Evolutionary conservation across 2,113 vertebrate species (phyloP).

Genomic region (Tetraodon nigroviridis): DNA sequence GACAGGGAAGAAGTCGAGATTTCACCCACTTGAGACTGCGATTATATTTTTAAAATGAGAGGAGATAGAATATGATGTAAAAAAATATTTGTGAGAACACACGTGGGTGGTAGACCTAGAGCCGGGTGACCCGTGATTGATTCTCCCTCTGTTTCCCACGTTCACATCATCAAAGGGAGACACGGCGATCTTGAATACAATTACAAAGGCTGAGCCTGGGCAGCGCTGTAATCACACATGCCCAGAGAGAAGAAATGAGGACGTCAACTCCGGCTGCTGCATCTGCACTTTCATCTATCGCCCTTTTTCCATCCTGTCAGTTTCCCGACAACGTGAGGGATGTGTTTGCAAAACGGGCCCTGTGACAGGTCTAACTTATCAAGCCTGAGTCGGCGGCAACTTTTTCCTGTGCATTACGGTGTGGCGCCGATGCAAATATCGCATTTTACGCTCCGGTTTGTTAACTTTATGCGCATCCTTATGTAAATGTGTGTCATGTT

Average conservation of each 20-base stretch:
- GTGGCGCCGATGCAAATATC: no score
- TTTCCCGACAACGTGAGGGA: conserved; percentile 32
- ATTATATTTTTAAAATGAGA: conserved; percentile 1
- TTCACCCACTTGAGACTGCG: neutral
- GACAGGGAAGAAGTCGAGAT: neutral
- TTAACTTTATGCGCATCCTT: no score
- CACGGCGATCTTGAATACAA: conserved; percentile 58
- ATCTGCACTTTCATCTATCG: conserved; percentile 63
- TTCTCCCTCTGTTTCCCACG: conserved; percentile 40
- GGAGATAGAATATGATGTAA: conserved; percentile 1
- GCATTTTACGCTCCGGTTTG: no score
- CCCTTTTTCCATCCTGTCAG: conserved; percentile 44
- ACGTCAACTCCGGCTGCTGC: conserved; percentile 48
- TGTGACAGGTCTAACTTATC: conserved; percentile 38
- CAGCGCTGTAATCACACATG: conserved; percentile 61
- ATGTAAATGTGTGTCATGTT: no score
- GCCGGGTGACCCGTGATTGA: conserved; percentile 44
- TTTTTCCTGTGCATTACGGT: neutral
- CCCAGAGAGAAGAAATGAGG: conserved; percentile 51
- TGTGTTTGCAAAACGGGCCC: conserved; percentile 32
- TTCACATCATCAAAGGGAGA: conserved; percentile 56
- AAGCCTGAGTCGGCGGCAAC: conserved; percentile 13
- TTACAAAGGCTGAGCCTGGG: conserved; percentile 56
- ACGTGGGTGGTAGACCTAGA: neutral
- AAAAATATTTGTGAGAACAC: neutral